Base-by-base conservation (phyloP, 2,888 invertebrate genomes). In the Ophonus ardosiacus region DNA sequence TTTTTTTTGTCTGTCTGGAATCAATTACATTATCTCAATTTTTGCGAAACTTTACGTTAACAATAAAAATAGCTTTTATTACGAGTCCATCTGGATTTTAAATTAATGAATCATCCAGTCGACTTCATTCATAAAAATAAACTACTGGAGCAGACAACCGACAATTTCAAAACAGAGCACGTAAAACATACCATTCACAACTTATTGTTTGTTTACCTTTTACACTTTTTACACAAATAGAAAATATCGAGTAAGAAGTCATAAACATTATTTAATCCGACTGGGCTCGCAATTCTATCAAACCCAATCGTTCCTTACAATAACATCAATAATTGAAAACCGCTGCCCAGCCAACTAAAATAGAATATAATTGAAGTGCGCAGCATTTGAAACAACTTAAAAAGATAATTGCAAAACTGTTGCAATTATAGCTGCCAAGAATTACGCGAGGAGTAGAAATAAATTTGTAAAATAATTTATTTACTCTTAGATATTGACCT, bases 401-500 rank as follows among this genome's bases (percentile, higher is more conserved):
- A 51, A 51, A 13, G 31, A 31, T 31, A 31, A 31, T 51, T 43
- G 18, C 81, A 68, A 51, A 68, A 81, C 31, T 1, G 8, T 51
- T 51, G 43, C 43, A 51, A 8, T 8, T 51, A 10, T 10, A 6
- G 8, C 13, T 13, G 43, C 43, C 59, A 24, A 31, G 38, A 31
- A 31, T 31, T 31, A 31, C 31, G 31, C 31, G 31, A 31, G 31
- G 21, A 31, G 31, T 31, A 31, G 31, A 65, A 65, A 65, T 65
- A 65, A 24, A 15, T 31, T 65, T 18, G 18, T 7, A 17, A 81
- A 82, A 71, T 84, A 10, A 51, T 2, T 51, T 10, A 51, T 51
- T 51, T 51, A 51, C 43, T 57, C 56, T 57, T 40, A 18, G 56
- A 80, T 86, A 85, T 80, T 86, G 86, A 68, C 86, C 87, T 84